Evolutionary conservation across 2,113 vertebrate species (phyloP), one percentile per base, ranked within the genome.

Genomic region (Hippocampus barbouri): DNA sequence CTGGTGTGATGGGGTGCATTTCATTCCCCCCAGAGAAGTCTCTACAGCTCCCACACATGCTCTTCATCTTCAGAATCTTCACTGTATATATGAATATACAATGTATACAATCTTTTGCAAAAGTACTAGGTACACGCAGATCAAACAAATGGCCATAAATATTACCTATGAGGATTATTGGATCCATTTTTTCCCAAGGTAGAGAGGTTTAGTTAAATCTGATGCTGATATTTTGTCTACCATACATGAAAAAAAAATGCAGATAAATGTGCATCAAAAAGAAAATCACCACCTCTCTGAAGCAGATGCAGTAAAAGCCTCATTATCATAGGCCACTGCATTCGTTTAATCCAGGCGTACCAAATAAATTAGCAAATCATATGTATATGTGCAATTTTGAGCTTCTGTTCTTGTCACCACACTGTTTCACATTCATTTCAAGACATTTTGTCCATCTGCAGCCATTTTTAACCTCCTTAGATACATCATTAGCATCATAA

Each of bases 1-100:
- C 88, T 86, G 89, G 87, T 82, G 87, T 47, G 85, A 88, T 66
- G 34, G 79, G 84, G 79, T 85, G 70, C 71, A 71, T 85, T 84
- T 82, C 72, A 53, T 66, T 79, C 85, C 85, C 83, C 83, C 81
- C 85, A 85, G 86, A 87, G 81, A 87, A 84, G 78, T 80, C 84
- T 82, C 70, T 70, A 84, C 85, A 82, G 77, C 79, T 81, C 78
- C 84, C 80, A 81, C 87, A 83, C 82, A 70, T 88, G 87, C 84
- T 86, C 85, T 86, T 89, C 84, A 85, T 86, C 77, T 72, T 76
- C 47, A 45, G 69, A 38, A 75, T 73, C 63, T 71, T 77, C 68
- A 70, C 69, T 51, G 70, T 41, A 54, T 54, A 65, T 66, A 63
- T 71, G 47, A 66, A 47, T 23, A 59, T 70, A 54, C 45, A 71